phyloP scores from a whole-genome alignment of 2,888 invertebrate genomes.

The Tribolium freemani region DNA sequence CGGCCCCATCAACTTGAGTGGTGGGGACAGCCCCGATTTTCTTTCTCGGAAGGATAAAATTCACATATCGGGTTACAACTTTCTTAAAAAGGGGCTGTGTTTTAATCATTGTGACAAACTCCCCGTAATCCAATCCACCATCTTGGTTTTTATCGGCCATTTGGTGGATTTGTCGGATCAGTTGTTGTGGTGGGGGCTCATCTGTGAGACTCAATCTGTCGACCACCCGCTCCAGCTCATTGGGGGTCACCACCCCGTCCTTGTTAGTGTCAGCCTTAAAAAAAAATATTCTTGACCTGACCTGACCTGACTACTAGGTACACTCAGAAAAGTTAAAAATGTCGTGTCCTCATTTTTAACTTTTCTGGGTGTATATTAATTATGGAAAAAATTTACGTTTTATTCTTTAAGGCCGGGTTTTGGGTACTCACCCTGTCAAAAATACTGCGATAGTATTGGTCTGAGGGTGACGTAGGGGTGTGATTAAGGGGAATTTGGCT shows the following conservation, averaged over 20 bases:
- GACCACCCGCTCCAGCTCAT: conserved; percentile 75
- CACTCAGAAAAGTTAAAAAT: no score
- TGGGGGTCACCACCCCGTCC: conserved; percentile 77
- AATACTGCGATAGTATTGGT: conserved; percentile 33
- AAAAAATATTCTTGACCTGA: no score
- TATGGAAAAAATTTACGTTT: no score
- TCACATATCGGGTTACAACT: conserved; percentile 73
- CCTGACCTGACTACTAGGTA: no score
- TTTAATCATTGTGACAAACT: conserved; percentile 79
- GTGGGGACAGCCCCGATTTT: conserved; percentile 50
- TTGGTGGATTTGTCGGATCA: conserved; percentile 75
- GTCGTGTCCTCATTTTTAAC: no score
- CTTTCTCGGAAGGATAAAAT: conserved; percentile 33
- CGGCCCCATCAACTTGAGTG: conserved; percentile 69
- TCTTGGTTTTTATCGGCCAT: conserved; percentile 76
- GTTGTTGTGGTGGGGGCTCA: conserved; percentile 74
- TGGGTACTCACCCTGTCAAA: conserved; percentile 29
- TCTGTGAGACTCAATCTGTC: conserved; percentile 71
- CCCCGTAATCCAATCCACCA: conserved; percentile 77
- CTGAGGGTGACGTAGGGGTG: conserved; percentile 4
- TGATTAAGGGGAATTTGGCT: conserved; percentile 2
- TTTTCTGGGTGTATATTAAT: no score
- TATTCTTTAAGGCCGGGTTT: no score
- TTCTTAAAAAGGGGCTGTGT: conserved; percentile 75
- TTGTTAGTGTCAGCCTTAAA: conserved; percentile 77